Conservation (phyloP, 2,113 vertebrate species). For the Alligator mississippiensis region DNA sequence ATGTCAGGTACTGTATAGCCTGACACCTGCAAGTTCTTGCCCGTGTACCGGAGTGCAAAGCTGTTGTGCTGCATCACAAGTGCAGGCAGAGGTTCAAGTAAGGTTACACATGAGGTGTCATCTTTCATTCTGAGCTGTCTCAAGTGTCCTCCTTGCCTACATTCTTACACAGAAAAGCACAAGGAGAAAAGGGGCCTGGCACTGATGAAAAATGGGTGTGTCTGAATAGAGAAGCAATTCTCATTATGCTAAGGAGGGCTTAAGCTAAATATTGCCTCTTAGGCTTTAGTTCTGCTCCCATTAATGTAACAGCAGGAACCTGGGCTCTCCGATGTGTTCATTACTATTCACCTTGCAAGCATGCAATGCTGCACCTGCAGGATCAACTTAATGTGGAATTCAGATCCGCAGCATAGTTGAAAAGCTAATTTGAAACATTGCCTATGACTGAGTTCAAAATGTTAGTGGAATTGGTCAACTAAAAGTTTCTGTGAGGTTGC, state of each 20-base stretch:
- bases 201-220: background rate
- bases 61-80: background rate
- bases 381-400: background rate
- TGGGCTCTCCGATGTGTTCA: background rate
- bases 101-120: background rate
- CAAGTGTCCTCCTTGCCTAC: background rate
- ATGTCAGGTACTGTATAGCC: accelerated
- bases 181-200: background rate
- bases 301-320: background rate
- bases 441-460: background rate
- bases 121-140: background rate
- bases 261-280: background rate
- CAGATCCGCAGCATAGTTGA: background rate
- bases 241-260: background rate
- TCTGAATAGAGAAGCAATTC: background rate
- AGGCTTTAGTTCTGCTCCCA: background rate
- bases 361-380: background rate
- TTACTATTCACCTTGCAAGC: background rate
- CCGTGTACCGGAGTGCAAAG: accelerated
- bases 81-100: background rate
- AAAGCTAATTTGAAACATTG: background rate
- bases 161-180: background rate
- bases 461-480: background rate
- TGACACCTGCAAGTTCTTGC: background rate
- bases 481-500: background rate